A percentile compares a stretch with the other conserved stretches of the same genome.
Conservation (phyloP, 2,888 invertebrate genomes). For the Nomada ruficornis region DNA sequence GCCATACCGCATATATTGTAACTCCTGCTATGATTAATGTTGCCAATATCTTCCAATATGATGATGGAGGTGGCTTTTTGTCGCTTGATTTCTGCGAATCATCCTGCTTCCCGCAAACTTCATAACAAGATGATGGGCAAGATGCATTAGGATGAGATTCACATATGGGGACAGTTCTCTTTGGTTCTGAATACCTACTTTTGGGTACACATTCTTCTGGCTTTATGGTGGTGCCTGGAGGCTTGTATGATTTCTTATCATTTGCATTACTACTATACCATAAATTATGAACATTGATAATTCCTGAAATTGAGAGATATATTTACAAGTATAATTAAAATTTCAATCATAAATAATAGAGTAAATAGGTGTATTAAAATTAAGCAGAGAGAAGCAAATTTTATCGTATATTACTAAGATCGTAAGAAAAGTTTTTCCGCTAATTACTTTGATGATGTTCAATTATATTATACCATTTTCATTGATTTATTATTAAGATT, state of each 20-base stretch:
- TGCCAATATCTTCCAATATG: slow-evolving; percentile 80
- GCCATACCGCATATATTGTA: slow-evolving; percentile 73
- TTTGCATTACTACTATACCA: slow-evolving; percentile 71
- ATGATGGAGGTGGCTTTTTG: slow-evolving; percentile 44
- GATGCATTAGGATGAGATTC: slow-evolving; percentile 67
- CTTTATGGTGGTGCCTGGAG: slow-evolving; percentile 75
- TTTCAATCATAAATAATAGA: background rate
- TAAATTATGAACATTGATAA: slow-evolving; percentile 67
- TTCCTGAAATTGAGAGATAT: slow-evolving; percentile 60
- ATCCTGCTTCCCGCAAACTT: slow-evolving; percentile 63
- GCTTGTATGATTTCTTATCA: slow-evolving; percentile 69
- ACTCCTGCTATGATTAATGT: slow-evolving; percentile 79
- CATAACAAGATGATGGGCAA: slow-evolving; percentile 77
- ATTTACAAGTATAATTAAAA: background rate
- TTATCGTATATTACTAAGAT: background rate
- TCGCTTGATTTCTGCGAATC: slow-evolving; percentile 18
- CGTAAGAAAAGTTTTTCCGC: background rate
- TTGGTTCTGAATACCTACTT: slow-evolving; percentile 62
- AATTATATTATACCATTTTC: background rate
- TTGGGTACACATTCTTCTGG: slow-evolving; percentile 78
- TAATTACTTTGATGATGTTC: background rate
- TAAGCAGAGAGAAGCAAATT: background rate
- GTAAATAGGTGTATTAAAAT: background rate
- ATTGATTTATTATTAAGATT: no score
- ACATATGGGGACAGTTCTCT: slow-evolving; percentile 64